These are phyloP conservation scores for Cygnus olor DNA, from an alignment of 2,797 vertebrate species.

Conservation along the genomic window DNA sequence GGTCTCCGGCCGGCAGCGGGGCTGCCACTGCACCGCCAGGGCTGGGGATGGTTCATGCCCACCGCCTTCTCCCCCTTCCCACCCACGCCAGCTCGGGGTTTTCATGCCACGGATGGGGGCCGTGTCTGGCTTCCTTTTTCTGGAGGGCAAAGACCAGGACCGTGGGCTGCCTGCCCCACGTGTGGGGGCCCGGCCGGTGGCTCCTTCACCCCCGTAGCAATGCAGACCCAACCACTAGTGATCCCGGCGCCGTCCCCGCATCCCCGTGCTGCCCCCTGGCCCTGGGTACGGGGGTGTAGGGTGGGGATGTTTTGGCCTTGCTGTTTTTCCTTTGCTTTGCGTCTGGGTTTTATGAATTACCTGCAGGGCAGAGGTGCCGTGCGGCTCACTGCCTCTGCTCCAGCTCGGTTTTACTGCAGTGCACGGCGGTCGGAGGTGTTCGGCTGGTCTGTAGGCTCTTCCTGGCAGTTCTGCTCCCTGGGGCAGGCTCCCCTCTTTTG, in stretches of 20 bases:
- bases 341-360: neutral
- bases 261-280: neutral
- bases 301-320: neutral
- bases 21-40: neutral
- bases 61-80: neutral
- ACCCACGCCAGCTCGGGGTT: neutral
- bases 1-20: accelerated
- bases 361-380: accelerated
- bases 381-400: accelerated
- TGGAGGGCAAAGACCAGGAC: neutral
- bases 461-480: neutral
- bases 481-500: neutral
- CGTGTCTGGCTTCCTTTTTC: neutral
- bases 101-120: neutral
- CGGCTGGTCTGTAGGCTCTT: neutral
- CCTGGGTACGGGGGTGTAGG: neutral
- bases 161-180: neutral
- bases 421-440: neutral
- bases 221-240: conserved; percentile 59
- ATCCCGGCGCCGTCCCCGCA: neutral
- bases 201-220: neutral
- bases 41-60: neutral
- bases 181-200: neutral
- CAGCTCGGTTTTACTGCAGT: accelerated
- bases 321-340: neutral